Base-by-base conservation (phyloP, 2,797 vertebrate genomes). In the Philypnodon macrostomus region DNA sequence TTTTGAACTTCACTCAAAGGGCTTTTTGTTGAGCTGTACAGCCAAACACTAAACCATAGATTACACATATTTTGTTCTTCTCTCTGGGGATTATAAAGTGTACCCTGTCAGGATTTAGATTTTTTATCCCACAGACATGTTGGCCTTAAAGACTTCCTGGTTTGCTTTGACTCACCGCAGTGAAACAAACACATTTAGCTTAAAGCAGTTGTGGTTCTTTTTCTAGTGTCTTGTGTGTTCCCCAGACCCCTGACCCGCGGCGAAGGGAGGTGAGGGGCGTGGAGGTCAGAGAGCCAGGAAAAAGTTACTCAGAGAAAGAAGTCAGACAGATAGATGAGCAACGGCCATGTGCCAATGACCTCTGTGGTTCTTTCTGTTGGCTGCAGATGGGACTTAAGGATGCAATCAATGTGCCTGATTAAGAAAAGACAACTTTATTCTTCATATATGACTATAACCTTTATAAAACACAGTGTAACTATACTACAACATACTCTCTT, bases 161-260 rank as follows among this genome's bases (percentile, higher is more conserved):
- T 74, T 73, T 74, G 56, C 73, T 79, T 76, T 65, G 42, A 70
- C 58, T 71, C 51, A 77, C 67, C 66, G 73, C 60, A 40, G 18
- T 67, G 45, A 67, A 78, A 77, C 47, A 45, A 4, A 1, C 47
- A 66, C 39, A 73, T 66, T 65, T 45, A 10, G 17, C 65, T 51
- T 62, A 53, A 78, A 80, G 54, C 59, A 65, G 53, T 67, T 53
- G 45, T 62, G 56, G 35, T 37, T 66, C 32, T 75, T 81, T 75
- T 79, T 73, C 53, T 45, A 13, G 12, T 13, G 70, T 45, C 57
- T 66, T 57, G 76, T 62, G 57, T 58, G 61, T 70, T 69, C n/a
- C 24, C 34, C 58, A 30, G 47, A 73, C 75, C 77, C 49, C 45
- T 76, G 66, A 81, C 69, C 53, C 53, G 1, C 40, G 42, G 50